These are phyloP conservation scores for Callimico goeldii DNA, from an alignment of 2,797 vertebrate species.

Conservation along the genomic window DNA sequence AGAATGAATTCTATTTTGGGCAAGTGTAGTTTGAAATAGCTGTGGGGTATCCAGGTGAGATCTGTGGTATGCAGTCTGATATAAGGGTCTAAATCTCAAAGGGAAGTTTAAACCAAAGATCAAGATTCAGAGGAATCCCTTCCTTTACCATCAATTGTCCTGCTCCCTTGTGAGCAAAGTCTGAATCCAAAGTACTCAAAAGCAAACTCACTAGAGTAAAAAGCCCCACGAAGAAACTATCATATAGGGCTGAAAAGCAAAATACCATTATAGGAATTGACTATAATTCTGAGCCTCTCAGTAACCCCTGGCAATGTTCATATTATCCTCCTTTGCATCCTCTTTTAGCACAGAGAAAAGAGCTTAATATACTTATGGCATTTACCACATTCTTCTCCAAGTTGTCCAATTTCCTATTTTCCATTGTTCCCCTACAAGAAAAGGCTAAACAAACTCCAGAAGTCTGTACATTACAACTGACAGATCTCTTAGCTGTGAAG, in stretches of 20 bases:
- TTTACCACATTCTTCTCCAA: not conserved
- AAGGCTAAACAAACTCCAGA: not conserved
- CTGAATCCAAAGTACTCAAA: conserved; percentile 38
- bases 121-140: conserved; percentile 36
- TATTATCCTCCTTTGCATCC: not conserved
- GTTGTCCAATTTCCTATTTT: not conserved
- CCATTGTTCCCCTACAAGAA: not conserved
- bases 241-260: conserved; percentile 32
- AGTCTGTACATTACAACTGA: not conserved
- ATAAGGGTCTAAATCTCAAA: conserved; percentile 56
- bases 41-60: not conserved
- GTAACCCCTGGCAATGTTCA: not conserved
- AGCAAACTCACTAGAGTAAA: conserved; percentile 48
- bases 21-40: conserved; percentile 43
- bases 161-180: conserved; percentile 26
- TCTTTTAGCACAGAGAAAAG: not conserved
- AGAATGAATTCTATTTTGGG: conserved; percentile 47
- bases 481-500: conserved; percentile 22
- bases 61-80: conserved; percentile 4
- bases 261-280: not conserved
- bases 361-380: not conserved
- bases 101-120: conserved; percentile 50
- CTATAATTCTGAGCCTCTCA: not conserved
- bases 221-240: conserved; percentile 39
- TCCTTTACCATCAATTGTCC: conserved; percentile 9